Evolutionary conservation across 2,888 invertebrate genomes (phyloP), one percentile per base, ranked within the genome.

Genomic region (Acanthosepion esculentum): DNA sequence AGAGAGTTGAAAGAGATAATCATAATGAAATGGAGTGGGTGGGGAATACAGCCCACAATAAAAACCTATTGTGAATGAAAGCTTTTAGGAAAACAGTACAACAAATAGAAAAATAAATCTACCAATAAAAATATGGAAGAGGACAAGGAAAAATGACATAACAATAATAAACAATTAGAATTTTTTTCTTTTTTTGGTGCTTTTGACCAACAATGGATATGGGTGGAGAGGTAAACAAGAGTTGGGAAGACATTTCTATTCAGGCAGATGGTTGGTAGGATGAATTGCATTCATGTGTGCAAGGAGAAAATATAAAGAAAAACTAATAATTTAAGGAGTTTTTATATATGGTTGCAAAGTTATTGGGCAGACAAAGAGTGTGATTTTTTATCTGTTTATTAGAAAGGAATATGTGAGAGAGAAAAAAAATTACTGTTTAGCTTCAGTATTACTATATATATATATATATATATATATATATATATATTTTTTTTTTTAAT

Each of bases 191-290:
- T 15, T n/a, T 78, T 10, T 78, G n/a, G 18, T 8, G 29, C 29
- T n/a, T 78, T 78, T n/a, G n/a, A 78, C 78, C n/a, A 78, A 78
- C 78, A 78, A 78, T n/a, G n/a, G 78, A n/a, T 78, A n/a, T 8
- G 78, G 78, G 78, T n/a, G 41, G 41, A 41, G 41, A 41, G 41
- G 41, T 41, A n/a, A 78, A 78, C 78, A 78, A 78, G n/a, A 78
- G 78, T 78, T 78, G 78, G 29, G 78, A 78, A 78, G 78, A 78
- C 78, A 29, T 78, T 78, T 78, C n/a, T n/a, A n/a, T 78, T 78
- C 78, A 78, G n/a, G 78, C 78, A 78, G 78, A 78, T 78, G 78
- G 78, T 78, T 78, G n/a, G 78, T 78, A n/a, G 8, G 78, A n/a
- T n/a, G n/a, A 29, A 1, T 78, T n/a, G 78, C 78, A 78, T 78